Evolutionary conservation across 2,797 vertebrate genomes (phyloP), one percentile per base, ranked within the genome.

Genomic region (Sebastes minor): DNA sequence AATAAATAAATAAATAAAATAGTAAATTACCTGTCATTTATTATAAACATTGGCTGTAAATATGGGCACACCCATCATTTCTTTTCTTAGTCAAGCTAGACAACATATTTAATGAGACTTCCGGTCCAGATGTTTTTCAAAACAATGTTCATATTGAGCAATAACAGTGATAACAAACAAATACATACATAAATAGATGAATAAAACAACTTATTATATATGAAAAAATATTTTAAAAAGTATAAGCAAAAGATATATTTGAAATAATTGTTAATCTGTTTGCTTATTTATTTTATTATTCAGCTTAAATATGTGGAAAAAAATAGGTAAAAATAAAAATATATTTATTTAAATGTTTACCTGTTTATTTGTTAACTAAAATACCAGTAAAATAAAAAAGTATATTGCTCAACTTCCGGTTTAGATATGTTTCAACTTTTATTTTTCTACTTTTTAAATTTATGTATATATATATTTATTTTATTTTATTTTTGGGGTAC

Each of bases 121-220:
- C 87, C 86, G 81, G 82, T 65, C 12, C 3, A 3, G 1, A 0
- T 1, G 3, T 2, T 56, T 87, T 84, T 87, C 86, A 81, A 78
- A 62, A 35, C 60, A 61, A 33, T 60, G 23, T 13, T 56, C 1
- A 25, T 14, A 25, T 13, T 56, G 55, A 38, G 14, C 11, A 22
- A 33, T 11, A 33, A 32, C 59, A 20, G 9, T n/a, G 20, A 33
- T 33, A 6, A 22, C 60, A 61, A 33, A 33, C 18, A n/a, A 32
- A 60, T 18, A 46, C 14, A 46, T 1, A 61, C 32, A n/a, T n/a
- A 11, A 30, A 61, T n/a, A 33, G 5, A 33, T 7, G 4, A 33
- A 61, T 59, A 18, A 30, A 20, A 32, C 22, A 23, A 38, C 13
- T 13, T 23, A 16, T 0, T 9, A 23, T 8, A 11, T 8, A 11